phyloP scores from a whole-genome alignment of 2,888 invertebrate species.

The Leptinotarsa tumamoca region DNA sequence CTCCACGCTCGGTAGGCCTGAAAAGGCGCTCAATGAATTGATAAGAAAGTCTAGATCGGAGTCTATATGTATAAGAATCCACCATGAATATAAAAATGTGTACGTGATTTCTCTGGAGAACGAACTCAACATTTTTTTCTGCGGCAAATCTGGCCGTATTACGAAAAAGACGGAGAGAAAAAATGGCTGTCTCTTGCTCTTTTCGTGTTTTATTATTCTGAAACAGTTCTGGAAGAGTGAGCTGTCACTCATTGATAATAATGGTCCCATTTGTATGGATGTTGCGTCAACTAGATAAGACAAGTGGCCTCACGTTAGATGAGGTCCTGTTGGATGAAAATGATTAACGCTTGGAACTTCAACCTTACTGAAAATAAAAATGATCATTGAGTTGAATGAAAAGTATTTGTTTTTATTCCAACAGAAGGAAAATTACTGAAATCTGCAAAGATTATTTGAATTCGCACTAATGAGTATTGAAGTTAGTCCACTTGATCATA shows the following conservation, averaged over 20 bases:
- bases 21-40: constrained; percentile 17
- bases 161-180: neutral
- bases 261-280: neutral
- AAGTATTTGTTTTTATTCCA: too few species aligned
- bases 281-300: neutral
- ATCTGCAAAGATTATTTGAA: too few species aligned
- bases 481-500: too few species aligned
- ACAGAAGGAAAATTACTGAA: too few species aligned
- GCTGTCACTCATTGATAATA: neutral
- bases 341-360: too few species aligned
- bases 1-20: constrained; percentile 7
- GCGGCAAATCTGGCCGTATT: constrained; percentile 1
- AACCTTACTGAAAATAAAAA: too few species aligned
- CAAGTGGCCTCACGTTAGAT: neutral
- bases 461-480: too few species aligned
- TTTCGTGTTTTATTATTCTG: neutral
- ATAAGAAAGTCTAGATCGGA: constrained; percentile 5
- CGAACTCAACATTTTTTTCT: neutral
- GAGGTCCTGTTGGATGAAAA: neutral
- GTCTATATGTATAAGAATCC: constrained; percentile 7
- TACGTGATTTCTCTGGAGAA: constrained; percentile 9
- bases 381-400: too few species aligned
- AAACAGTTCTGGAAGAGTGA: neutral
- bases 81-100: constrained; percentile 17
- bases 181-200: neutral